Percentiles rank a stretch among this genome's conserved stretches.
These are phyloP conservation scores for Celastrina argiolus DNA, from an alignment of 2,888 invertebrate genomes.

Conservation along the genomic window DNA sequence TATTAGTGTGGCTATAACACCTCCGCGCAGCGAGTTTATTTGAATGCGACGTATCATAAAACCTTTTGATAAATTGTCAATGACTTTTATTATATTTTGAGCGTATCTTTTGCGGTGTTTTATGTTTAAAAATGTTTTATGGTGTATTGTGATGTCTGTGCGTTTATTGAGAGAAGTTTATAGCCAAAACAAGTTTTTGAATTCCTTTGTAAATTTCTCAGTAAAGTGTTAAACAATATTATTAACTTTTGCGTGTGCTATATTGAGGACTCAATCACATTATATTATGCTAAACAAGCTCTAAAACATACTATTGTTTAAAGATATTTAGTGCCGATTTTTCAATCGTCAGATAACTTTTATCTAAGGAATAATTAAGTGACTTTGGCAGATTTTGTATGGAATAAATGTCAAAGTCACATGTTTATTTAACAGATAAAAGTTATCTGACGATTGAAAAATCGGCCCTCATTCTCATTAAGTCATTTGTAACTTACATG, in stretches of 20 bases:
- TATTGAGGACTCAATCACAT: neutral
- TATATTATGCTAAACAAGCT: too few relatives aligned
- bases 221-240: neutral
- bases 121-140: constrained; percentile 11
- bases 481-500: too few relatives aligned
- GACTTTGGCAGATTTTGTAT: too few relatives aligned
- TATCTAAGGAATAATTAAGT: too few relatives aligned
- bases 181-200: neutral
- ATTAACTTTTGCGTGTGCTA: neutral
- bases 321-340: too few relatives aligned
- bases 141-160: neutral
- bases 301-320: too few relatives aligned
- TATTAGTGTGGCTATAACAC: constrained; percentile 22
- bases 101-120: constrained; percentile 19
- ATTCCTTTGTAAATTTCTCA: neutral
- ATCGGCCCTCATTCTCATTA: too few relatives aligned
- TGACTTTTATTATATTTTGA: constrained; percentile 24
- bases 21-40: constrained; percentile 8
- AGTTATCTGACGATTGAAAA: too few relatives aligned
- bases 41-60: constrained; percentile 25
- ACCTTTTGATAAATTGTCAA: constrained; percentile 22
- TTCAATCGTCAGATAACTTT: too few relatives aligned
- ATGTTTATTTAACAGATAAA: too few relatives aligned
- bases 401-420: too few relatives aligned
- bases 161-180: neutral